These are phyloP conservation scores for Lethenteron reissneri DNA, from an alignment of 2,113 vertebrate genomes.

Conservation along the genomic window DNA sequence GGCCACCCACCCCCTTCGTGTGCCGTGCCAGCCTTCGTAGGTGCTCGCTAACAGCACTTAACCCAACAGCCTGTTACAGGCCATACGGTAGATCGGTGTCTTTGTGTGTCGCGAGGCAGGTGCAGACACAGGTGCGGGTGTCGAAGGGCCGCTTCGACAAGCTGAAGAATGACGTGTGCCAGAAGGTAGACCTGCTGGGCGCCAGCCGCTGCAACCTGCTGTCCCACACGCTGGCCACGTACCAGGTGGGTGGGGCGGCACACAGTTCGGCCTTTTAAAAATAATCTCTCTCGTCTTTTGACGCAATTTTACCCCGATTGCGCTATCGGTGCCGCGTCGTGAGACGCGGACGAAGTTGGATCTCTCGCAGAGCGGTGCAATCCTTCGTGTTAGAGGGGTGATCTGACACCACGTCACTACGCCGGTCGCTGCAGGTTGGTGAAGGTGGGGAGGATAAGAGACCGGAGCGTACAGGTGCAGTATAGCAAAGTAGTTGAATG, in stretches of 20 bases:
- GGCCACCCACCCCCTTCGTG: too few relatives aligned
- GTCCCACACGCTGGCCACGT: slow-evolving; percentile 37
- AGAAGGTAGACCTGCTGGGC: slow-evolving; percentile 48
- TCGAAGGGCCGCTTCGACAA: slow-evolving; percentile 44
- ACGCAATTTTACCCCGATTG: too few relatives aligned
- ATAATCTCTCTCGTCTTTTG: too few relatives aligned
- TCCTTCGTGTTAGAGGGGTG: neutral
- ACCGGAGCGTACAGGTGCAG: too few relatives aligned
- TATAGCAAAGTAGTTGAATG: too few relatives aligned
- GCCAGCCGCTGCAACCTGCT: slow-evolving; percentile 45
- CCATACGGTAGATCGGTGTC: too few relatives aligned
- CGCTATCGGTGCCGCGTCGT: neutral
- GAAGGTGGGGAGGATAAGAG: too few relatives aligned
- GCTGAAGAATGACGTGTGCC: slow-evolving; percentile 43
- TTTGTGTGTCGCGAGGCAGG: slow-evolving; percentile 16
- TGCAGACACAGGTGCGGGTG: slow-evolving; percentile 37
- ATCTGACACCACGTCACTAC: neutral
- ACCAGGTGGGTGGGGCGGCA: slow-evolving; percentile 21
- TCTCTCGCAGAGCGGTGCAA: neutral
- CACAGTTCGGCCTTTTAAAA: too few relatives aligned
- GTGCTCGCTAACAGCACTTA: neutral
- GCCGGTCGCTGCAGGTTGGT: too few relatives aligned
- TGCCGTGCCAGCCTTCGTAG: neutral
- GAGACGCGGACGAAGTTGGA: neutral
- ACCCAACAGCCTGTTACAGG: too few relatives aligned